phyloP scores from a whole-genome alignment of 1,140 invertebrate species.

The Drosophila gunungcola region DNA sequence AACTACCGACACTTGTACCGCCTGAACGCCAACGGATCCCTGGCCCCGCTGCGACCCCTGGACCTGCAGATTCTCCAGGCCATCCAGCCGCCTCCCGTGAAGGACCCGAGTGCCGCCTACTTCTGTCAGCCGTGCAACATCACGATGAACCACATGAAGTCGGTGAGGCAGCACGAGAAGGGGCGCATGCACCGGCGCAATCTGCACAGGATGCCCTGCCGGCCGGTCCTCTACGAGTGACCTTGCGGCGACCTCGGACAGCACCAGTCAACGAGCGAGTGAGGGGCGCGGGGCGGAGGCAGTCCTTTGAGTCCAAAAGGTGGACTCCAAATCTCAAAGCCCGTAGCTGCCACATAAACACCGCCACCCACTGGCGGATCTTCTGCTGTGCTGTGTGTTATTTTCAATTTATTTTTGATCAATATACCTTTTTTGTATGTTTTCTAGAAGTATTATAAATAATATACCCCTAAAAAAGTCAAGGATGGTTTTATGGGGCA shows the following conservation, averaged over 20 bases:
- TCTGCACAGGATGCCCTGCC: conserved; percentile 13
- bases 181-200: conserved; percentile 86
- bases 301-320: background rate
- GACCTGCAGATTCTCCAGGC: conserved; percentile 19
- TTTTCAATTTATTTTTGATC: conserved; percentile 71
- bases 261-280: background rate
- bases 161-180: conserved; percentile 87
- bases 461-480: conserved; percentile 19
- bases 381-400: conserved; percentile 51
- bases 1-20: conserved; percentile 47
- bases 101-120: conserved; percentile 87
- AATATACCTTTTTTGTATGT: conserved; percentile 48
- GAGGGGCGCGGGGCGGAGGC: background rate
- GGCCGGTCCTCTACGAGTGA: conserved; percentile 5
- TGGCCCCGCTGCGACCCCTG: conserved; percentile 36
- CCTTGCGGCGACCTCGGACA: background rate
- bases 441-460: conserved; percentile 49
- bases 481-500: too few relatives aligned
- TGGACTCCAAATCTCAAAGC: background rate
- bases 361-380: background rate
- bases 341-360: background rate
- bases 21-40: conserved; percentile 33
- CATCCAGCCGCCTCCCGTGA: conserved; percentile 37
- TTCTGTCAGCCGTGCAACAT: conserved; percentile 88
- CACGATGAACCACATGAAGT: conserved; percentile 86